Evolutionary conservation across 2,888 invertebrate species (phyloP), one percentile per base, ranked within the genome.

Genomic region (Hemistola chrysoprasaria): DNA sequence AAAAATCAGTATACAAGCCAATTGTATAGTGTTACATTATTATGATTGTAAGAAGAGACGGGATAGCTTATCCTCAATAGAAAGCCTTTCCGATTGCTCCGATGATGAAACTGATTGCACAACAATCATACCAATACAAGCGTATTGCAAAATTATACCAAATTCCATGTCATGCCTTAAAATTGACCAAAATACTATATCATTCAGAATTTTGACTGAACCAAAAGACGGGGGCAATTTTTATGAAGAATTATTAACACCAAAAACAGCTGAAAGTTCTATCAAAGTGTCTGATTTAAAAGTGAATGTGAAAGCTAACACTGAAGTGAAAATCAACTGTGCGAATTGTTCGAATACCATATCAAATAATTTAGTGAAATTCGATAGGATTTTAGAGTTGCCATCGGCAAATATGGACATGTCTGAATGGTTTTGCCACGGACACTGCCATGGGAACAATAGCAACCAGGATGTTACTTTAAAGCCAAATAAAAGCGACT

Each of bases 361-460:
- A 23, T 75, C 89, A n/a, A 81, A 86, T 45, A 73, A 69, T 47
- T 65, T 63, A 34, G 79, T 89, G 0, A 80, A 77, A 29, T 92
- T 93, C 71, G 72, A 87, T 29, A 81, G 92, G 48, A 79, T 93
- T 57, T 71, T 93, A 43, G 92, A 93, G 40, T 67, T 93, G 36
- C 93, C 93, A 0, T 89, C 92, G 0, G 83, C 87, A 8, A 90
- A 89, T 71, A 74, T 90, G 40, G 92, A 92, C 57, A 87, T 90
- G 64, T 86, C 88, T 0, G 93, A 93, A 48, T 93, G 92, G 92
- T 93, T 92, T 65, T 93, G 93, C 58, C 93, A 93, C 50, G 84
- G 84, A 0, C 83, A 84, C 27, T 75, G 79, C 2, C 74, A 81
- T 11, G 70, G 71, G 0, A 59, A 68, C 27, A 37, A 48, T 7